Conservation (phyloP, 2,113 vertebrate genomes). For the Heterocephalus glaber region DNA sequence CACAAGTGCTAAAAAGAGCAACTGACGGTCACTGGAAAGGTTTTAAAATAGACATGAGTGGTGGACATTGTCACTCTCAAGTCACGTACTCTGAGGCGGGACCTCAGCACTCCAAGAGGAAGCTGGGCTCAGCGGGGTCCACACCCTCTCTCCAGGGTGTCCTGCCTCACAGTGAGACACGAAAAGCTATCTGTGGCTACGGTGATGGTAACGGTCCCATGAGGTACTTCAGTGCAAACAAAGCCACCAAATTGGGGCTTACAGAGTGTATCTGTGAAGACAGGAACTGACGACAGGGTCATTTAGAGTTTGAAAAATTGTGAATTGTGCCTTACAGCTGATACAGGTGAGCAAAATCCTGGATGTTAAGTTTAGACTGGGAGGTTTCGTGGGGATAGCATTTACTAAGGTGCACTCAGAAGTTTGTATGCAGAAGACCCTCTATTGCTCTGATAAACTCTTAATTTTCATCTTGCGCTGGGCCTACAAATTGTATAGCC, state of each 20-base stretch:
- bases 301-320: background rate
- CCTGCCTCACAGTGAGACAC: background rate
- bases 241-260: background rate
- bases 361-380: too few species aligned
- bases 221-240: background rate
- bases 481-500: background rate
- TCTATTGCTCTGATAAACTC: background rate
- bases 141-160: accelerated
- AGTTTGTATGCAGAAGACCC: too few species aligned
- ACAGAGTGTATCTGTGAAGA: accelerated
- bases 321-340: background rate
- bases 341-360: background rate
- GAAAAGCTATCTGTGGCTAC: background rate
- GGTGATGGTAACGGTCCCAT: too few species aligned
- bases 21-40: background rate
- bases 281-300: background rate
- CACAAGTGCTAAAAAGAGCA: background rate
- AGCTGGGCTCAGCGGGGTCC: accelerated
- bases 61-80: background rate
- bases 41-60: background rate
- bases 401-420: accelerated
- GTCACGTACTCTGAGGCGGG: accelerated
- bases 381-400: accelerated
- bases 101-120: accelerated
- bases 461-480: background rate